phyloP scores from a whole-genome alignment of 2,113 vertebrate genomes.

The Cochlearius cochlearius region DNA sequence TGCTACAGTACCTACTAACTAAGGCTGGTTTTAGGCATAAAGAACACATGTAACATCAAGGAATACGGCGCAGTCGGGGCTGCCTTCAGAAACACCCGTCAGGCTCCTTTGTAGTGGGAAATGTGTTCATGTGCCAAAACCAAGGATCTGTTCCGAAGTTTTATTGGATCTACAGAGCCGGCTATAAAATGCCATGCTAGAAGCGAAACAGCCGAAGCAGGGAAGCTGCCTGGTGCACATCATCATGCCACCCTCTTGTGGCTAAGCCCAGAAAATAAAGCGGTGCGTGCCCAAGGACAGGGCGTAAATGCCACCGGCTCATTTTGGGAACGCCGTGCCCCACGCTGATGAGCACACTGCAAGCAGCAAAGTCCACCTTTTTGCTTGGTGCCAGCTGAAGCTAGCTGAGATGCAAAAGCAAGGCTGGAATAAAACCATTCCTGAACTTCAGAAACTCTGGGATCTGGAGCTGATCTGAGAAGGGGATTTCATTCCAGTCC shows the following conservation, averaged over 20 bases:
- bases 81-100: neutral
- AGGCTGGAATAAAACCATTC: neutral
- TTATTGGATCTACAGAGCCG: neutral
- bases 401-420: neutral
- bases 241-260: slow-evolving; percentile 62
- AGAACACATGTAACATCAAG: neutral
- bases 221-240: slow-evolving; percentile 13
- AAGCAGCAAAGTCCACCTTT: neutral
- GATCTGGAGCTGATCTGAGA: neutral
- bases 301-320: accelerated
- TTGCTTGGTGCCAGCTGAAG: neutral
- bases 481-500: neutral
- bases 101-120: neutral
- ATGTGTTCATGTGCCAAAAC: neutral
- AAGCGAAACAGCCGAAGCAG: accelerated
- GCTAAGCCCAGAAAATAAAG: neutral
- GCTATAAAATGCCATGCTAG: neutral
- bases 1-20: neutral
- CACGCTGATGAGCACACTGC: accelerated
- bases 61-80: neutral
- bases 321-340: accelerated
- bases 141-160: neutral
- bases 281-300: accelerated
- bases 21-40: neutral
- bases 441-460: neutral